Evolutionary conservation across 2,888 invertebrate species (phyloP), one percentile per base, ranked within the genome.

Genomic region (Odiellus spinosus): DNA sequence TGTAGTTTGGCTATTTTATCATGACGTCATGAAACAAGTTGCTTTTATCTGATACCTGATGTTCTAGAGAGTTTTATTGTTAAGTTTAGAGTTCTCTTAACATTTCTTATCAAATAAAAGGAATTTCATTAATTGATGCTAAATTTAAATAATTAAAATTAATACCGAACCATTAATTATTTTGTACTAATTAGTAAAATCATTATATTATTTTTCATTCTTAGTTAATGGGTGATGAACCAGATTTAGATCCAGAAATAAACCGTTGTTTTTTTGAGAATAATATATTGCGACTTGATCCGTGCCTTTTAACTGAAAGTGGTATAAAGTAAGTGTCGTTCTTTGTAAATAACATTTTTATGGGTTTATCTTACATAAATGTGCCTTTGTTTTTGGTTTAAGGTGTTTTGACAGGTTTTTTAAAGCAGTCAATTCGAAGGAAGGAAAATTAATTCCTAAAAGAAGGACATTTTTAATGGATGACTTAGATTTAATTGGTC

Each of bases 181-280:
- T n/a, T n/a, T n/a, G n/a, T n/a, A n/a, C n/a, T n/a, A n/a, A n/a
- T n/a, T n/a, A n/a, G n/a, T n/a, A n/a, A n/a, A n/a, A n/a, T n/a
- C n/a, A n/a, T n/a, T n/a, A n/a, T n/a, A n/a, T n/a, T n/a, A n/a
- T n/a, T n/a, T n/a, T n/a, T n/a, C n/a, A n/a, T n/a, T n/a, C n/a
- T n/a, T 21, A 53, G 69, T 69, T 90, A 34, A 88, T 90, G 88
- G 86, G 86, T 15, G 93, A 93, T 58, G 93, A 95, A 63, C 91
- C 93, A 1, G 95, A 95, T 67, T 70, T 95, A 46, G 95, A 95
- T 69, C 93, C 93, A 1, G 87, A 88, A 57, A 88, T 93, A 47
- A 90, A 88, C 61, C 78, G 83, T 64, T 87, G 88, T 66, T 96
- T 96, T 71, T 95, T 95, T 71, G 86, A 90, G 67, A 81, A 82